phyloP scores from a whole-genome alignment of 2,113 vertebrate genomes.

The Malurus cyaneus region DNA sequence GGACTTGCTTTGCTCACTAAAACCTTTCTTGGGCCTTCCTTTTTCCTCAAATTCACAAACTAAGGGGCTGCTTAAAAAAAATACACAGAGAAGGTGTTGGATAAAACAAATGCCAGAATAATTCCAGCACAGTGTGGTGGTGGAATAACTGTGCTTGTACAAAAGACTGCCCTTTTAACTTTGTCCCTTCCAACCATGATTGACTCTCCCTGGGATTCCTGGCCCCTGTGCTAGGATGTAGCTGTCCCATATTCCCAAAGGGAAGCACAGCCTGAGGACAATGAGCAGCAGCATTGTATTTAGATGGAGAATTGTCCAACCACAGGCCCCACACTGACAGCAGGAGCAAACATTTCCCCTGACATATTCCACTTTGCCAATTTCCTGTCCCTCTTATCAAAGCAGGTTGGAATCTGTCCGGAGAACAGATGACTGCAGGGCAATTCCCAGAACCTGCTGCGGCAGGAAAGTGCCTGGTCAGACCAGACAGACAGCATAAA shows the following conservation, averaged over 20 bases:
- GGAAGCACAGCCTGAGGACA: background rate
- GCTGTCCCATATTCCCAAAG: background rate
- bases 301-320: rapidly evolving
- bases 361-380: background rate
- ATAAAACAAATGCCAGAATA: background rate
- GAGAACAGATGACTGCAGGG: background rate
- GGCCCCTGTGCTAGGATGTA: background rate
- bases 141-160: background rate
- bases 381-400: background rate
- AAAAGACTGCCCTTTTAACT: background rate
- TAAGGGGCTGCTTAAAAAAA: background rate
- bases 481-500: background rate
- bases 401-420: background rate
- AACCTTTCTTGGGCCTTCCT: background rate
- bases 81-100: rapidly evolving
- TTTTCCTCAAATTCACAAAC: background rate
- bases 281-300: background rate
- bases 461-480: background rate
- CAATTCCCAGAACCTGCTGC: background rate
- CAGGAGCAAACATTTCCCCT: background rate
- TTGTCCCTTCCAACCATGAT: background rate
- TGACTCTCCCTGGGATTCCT: background rate
- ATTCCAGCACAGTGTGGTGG: background rate
- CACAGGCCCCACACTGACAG: background rate
- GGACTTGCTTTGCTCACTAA: background rate